Percentiles rank a stretch among this genome's conserved stretches.
phyloP scores from a whole-genome alignment of 2,797 vertebrate species.

The Thamnophis elegans region DNA sequence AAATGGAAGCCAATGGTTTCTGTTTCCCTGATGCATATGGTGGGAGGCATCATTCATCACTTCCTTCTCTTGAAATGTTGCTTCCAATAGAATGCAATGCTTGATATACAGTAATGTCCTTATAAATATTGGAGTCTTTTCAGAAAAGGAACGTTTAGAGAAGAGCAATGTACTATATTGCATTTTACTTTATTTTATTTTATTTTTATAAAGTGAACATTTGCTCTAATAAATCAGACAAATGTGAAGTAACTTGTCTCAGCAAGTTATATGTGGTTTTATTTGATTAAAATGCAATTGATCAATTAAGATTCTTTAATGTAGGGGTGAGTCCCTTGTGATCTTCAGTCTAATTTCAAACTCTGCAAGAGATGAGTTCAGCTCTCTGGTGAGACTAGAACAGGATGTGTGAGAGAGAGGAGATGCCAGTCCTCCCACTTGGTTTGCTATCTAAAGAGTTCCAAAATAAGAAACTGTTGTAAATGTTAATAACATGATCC shows the following conservation, averaged over 20 bases:
- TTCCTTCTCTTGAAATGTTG: not conserved
- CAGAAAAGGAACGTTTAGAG: not conserved
- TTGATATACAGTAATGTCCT: not conserved
- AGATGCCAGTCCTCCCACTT: not conserved
- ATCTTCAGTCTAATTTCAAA: not conserved
- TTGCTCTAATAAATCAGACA: not conserved
- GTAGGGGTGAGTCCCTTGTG: not conserved
- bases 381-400: not conserved
- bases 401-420: not conserved
- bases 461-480: not conserved
- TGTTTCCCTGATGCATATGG: conserved; percentile 4
- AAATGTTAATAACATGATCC: not conserved
- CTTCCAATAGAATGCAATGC: not conserved
- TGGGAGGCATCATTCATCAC: not conserved
- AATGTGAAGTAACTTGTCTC: not conserved
- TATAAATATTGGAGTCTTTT: not conserved
- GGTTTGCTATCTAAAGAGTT: not conserved
- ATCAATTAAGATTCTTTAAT: not conserved
- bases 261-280: not conserved
- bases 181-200: not conserved
- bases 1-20: accelerated
- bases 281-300: not conserved
- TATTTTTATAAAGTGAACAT: not conserved
- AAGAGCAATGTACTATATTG: not conserved
- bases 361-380: not conserved